Percentiles rank a stretch among this genome's conserved stretches.
These are phyloP conservation scores for Hyperoplus lanceolatus DNA, from an alignment of 2,797 vertebrate species.

Conservation along the genomic window DNA sequence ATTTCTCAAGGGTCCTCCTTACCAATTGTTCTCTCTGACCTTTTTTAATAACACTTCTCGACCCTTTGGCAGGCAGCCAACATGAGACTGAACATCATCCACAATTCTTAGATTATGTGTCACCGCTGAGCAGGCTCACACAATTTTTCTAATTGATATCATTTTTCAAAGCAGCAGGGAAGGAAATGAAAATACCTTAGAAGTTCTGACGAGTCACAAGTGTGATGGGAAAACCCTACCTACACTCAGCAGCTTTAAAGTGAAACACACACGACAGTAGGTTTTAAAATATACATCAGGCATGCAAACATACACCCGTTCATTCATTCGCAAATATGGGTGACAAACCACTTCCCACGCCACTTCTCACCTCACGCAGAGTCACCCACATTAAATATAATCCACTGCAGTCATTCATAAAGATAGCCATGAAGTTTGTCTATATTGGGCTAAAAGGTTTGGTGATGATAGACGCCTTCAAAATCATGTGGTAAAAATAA, in stretches of 20 bases:
- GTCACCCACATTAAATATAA: constrained; percentile 38
- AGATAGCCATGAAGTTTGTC: constrained; percentile 27
- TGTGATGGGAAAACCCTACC: constrained; percentile 30
- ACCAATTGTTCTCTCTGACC: constrained; percentile 2
- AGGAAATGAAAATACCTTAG: constrained; percentile 29
- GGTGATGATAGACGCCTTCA: background rate
- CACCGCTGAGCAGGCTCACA: constrained; percentile 8
- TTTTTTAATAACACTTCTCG: constrained; percentile 14
- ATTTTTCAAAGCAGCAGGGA: constrained; percentile 16
- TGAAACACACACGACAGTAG: constrained; percentile 2
- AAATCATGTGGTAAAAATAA: constrained; percentile 9
- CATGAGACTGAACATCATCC: constrained; percentile 2
- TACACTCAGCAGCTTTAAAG: constrained; percentile 26
- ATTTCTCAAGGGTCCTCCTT: constrained; percentile 39
- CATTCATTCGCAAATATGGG: constrained; percentile 61
- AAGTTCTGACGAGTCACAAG: constrained; percentile 9
- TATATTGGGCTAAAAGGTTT: background rate
- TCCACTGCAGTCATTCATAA: constrained; percentile 44
- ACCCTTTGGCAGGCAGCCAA: constrained; percentile 30
- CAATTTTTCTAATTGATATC: background rate
- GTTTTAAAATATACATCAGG: constrained; percentile 39
- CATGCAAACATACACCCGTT: constrained; percentile 4
- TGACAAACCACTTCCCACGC: constrained; percentile 54
- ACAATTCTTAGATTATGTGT: background rate
- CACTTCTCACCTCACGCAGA: constrained; percentile 36